Percentiles rank a stretch among this genome's conserved stretches.
phyloP scores from a whole-genome alignment of 1,140 invertebrate genomes.

The Drosophila rhopaloa region DNA sequence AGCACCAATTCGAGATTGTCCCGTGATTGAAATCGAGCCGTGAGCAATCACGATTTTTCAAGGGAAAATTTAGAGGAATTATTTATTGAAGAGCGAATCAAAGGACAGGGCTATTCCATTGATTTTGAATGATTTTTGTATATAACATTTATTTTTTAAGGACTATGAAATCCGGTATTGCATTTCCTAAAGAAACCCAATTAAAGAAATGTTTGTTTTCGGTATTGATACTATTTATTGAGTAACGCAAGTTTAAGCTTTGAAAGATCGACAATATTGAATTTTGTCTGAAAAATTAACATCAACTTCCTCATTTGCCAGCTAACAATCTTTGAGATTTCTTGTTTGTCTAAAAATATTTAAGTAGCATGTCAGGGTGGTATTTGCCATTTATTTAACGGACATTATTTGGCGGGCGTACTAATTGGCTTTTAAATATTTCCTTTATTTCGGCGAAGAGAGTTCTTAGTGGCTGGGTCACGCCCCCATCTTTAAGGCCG shows the following conservation, averaged over 20 bases:
- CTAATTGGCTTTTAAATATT: constrained; percentile 14
- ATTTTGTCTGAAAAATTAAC: too few relatives aligned
- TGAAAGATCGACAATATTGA: too few relatives aligned
- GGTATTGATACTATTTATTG: too few relatives aligned
- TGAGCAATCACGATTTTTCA: constrained; percentile 17
- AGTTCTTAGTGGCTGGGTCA: constrained; percentile 8
- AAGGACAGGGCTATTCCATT: too few relatives aligned
- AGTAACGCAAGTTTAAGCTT: too few relatives aligned
- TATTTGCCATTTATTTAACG: constrained; percentile 2
- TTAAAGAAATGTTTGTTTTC: too few relatives aligned
- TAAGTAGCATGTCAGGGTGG: background rate
- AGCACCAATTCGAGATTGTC: constrained; percentile 24
- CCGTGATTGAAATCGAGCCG: constrained; percentile 14
- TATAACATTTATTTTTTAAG: too few relatives aligned
- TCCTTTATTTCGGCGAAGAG: background rate
- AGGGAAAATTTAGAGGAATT: too few relatives aligned
- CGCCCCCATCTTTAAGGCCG: constrained; percentile 41
- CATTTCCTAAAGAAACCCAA: too few relatives aligned
- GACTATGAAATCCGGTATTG: too few relatives aligned
- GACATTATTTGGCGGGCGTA: constrained; percentile 1
- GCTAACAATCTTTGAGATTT: background rate
- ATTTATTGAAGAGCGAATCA: too few relatives aligned
- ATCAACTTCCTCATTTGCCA: background rate
- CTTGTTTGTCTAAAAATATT: background rate
- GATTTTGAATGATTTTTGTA: too few relatives aligned